Base-by-base conservation (phyloP, 2,113 vertebrate species). In the Neolamprologus sp. region DNA sequence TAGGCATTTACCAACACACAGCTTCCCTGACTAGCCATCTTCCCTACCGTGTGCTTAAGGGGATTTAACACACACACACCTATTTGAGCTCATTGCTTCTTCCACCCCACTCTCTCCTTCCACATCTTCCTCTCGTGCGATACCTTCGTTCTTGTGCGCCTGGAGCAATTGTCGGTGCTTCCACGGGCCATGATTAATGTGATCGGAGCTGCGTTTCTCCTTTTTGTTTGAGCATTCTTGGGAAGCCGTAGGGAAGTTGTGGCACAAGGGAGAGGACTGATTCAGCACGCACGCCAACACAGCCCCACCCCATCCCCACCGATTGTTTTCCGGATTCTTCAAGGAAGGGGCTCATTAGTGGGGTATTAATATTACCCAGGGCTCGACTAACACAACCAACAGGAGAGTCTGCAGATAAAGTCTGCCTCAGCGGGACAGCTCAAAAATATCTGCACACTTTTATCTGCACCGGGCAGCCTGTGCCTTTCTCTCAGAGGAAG, bases 151-250 rank as follows among this genome's bases (percentile, higher is more conserved):
- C 80, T 83, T 13, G 16, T 11, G 79, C 2, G 88, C 94, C 94
- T 82, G 86, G 10, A 93, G 95, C 91, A 42, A 79, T 80, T 53
- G 87, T 85, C 81, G 68, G 28, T 28, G 86, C 75, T 92, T 91
- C 95, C 93, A 84, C 89, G 78, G 95, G 95, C 94, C 82, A 92
- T 95, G 95, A 97, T 96, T 96, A 95, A 96, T 96, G 94, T 89
- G 93, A 95, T 91, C 84, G 91, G 78, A 91, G 91, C 80, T 75
- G 75, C 57, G 75, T 86, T 91, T 87, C 85, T 86, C 89, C 33
- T 87, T 90, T 91, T 85, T 89, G 94, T 93, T 91, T 91, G 87
- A 88, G 93, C 47, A 35, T 92, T 93, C 82, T 54, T 28, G 3
- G 54, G 63, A 86, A 90, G 90, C 93, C 89, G 73, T 87, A 21